Percentiles rank a stretch among this genome's conserved stretches.
These are phyloP conservation scores for Seriola quinqueradiata DNA, from an alignment of 2,113 vertebrate species.

Conservation along the genomic window DNA sequence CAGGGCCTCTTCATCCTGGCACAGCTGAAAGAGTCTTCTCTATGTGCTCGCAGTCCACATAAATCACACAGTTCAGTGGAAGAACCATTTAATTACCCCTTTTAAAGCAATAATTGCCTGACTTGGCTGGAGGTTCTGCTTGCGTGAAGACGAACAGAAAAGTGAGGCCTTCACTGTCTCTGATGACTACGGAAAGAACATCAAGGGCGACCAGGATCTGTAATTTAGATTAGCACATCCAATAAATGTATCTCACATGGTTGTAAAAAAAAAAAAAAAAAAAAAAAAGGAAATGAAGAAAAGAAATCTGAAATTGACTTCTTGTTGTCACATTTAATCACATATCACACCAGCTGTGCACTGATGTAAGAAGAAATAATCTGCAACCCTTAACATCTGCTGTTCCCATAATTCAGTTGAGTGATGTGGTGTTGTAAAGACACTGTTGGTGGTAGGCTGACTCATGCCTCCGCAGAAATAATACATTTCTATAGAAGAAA, in stretches of 20 bases:
- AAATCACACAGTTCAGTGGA: constrained; percentile 70
- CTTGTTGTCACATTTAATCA: constrained; percentile 1
- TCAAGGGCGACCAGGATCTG: constrained; percentile 23
- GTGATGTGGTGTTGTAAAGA: constrained; percentile 30
- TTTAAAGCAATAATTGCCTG: constrained; percentile 74
- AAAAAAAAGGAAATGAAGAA: constrained; percentile 14
- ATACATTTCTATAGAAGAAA: neutral
- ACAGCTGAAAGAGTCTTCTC: constrained; percentile 61
- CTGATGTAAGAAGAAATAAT: constrained; percentile 2
- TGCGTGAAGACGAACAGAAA: constrained; percentile 55
- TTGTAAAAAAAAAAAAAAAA: constrained; percentile 12
- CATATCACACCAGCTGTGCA: constrained; percentile 1
- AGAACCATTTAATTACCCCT: constrained; percentile 76
- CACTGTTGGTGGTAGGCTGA: constrained; percentile 35
- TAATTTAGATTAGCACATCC: constrained; percentile 46
- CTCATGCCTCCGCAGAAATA: constrained; percentile 6
- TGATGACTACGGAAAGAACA: constrained; percentile 30
- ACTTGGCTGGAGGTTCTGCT: constrained; percentile 62
- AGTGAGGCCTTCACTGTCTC: constrained; percentile 29
- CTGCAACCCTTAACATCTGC: constrained; percentile 26
- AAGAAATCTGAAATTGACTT: constrained; percentile 8
- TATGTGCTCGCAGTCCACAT: constrained; percentile 54
- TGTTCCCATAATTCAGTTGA: neutral
- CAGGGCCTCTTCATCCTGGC: constrained; percentile 44
- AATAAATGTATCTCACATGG: constrained; percentile 6